phyloP scores from a whole-genome alignment of 2,888 invertebrate species.

The Noctua janthina region DNA sequence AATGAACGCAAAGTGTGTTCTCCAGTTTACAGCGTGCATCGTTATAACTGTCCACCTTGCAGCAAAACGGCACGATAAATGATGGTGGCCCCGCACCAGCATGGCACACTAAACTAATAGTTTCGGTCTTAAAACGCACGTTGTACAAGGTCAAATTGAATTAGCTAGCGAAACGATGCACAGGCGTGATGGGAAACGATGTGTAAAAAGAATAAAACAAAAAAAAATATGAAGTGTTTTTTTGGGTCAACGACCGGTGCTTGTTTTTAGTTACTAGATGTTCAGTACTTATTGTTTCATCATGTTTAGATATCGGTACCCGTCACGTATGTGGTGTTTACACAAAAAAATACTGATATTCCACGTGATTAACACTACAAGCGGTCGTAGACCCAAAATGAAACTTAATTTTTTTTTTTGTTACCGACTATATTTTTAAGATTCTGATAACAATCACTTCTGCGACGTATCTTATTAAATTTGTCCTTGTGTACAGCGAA shows the following conservation, averaged over 20 bases:
- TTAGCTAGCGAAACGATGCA: neutral
- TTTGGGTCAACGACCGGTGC: neutral
- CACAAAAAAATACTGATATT: neutral
- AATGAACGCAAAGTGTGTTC: conserved; percentile 66
- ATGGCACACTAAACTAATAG: conserved; percentile 14
- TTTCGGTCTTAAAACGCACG: neutral
- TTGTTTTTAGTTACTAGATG: neutral
- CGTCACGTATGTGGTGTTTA: neutral
- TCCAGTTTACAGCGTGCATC: conserved; percentile 71
- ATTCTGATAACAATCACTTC: neutral
- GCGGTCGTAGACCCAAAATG: neutral
- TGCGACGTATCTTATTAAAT: neutral
- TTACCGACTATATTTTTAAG: neutral
- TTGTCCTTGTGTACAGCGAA: neutral
- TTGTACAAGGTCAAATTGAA: conserved; percentile 3
- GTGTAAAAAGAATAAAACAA: neutral
- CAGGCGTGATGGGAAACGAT: neutral
- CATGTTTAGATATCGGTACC: neutral
- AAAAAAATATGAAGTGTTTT: neutral
- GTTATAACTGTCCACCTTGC: conserved; percentile 71
- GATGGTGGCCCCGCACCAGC: conserved; percentile 21
- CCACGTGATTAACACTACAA: neutral
- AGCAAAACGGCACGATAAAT: conserved; percentile 58
- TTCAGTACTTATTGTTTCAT: neutral
- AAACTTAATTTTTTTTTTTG: neutral